Evolutionary conservation across 2,113 vertebrate species (phyloP).

Genomic region (Phrynosoma platyrhinos): DNA sequence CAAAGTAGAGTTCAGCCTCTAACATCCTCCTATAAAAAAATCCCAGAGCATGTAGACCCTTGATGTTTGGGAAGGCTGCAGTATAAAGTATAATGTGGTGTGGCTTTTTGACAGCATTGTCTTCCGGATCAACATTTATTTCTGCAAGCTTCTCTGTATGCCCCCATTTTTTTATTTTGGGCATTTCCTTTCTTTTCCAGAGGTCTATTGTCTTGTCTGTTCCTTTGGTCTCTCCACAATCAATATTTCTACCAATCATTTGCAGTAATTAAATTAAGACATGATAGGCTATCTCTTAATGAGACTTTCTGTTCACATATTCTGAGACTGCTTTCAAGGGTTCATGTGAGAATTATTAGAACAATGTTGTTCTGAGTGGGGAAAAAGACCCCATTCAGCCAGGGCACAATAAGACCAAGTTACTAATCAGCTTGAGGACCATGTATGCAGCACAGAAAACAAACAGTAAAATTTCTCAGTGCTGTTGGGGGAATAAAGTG

Average conservation of each 20-base stretch:
- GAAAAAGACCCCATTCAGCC: neutral
- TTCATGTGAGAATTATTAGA: constrained; percentile 1
- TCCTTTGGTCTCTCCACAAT: too few relatives aligned
- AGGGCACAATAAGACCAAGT: constrained; percentile 22
- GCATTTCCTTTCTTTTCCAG: neutral
- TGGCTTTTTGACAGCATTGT: neutral
- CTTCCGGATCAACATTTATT: neutral
- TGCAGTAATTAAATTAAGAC: neutral
- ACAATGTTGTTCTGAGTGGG: accelerated
- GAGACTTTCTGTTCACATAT: neutral
- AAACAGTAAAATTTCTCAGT: constrained; percentile 9
- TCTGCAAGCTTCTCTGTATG: neutral
- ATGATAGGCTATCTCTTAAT: neutral
- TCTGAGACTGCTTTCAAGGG: neutral
- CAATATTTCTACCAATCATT: neutral
- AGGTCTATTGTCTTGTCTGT: neutral
- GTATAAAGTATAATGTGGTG: neutral
- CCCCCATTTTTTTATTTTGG: neutral
- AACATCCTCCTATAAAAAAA: too few relatives aligned
- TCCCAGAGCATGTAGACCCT: neutral
- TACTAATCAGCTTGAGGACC: neutral
- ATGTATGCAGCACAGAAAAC: constrained; percentile 15
- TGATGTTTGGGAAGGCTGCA: neutral
- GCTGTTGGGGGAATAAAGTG: neutral
- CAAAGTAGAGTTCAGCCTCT: too few relatives aligned